Evolutionary conservation across 2,797 vertebrate species (phyloP).

Genomic region (Cynopterus sphinx): DNA sequence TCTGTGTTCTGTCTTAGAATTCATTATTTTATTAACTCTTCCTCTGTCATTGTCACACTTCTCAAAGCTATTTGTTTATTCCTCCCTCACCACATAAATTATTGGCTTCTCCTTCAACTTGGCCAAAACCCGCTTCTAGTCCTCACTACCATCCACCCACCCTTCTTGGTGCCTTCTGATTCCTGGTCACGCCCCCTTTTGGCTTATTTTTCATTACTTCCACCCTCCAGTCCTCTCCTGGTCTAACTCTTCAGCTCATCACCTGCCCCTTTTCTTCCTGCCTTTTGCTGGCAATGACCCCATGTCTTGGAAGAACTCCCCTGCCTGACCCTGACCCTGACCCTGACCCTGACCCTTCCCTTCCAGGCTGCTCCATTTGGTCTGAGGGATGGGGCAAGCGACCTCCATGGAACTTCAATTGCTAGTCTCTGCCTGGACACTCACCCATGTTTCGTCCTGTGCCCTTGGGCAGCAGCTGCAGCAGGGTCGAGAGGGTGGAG

Average conservation of each 20-base stretch:
- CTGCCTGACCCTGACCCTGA: not conserved
- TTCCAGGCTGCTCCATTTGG: not conserved
- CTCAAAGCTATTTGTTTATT: not conserved
- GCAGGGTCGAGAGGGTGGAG: slow-evolving; percentile 88
- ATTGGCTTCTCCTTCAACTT: not conserved
- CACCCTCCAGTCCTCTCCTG: not conserved
- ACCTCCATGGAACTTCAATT: not conserved
- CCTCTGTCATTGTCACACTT: not conserved
- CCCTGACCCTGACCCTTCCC: not conserved
- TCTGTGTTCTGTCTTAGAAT: not conserved
- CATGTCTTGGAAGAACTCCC: not conserved
- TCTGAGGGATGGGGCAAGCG: not conserved
- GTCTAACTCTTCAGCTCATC: not conserved
- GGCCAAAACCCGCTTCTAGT: not conserved
- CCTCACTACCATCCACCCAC: not conserved
- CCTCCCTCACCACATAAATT: not conserved
- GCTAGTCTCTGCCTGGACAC: not conserved
- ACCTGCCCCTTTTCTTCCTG: not conserved
- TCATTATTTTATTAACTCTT: not conserved
- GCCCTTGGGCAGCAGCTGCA: slow-evolving; percentile 88
- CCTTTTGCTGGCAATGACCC: not conserved
- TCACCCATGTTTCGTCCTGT: slow-evolving; percentile 86
- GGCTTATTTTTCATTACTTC: not conserved
- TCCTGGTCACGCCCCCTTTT: not conserved
- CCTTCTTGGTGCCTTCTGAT: not conserved